These are phyloP conservation scores for Hyposoter didymator DNA, from an alignment of 2,888 invertebrate species.

Conservation along the genomic window DNA sequence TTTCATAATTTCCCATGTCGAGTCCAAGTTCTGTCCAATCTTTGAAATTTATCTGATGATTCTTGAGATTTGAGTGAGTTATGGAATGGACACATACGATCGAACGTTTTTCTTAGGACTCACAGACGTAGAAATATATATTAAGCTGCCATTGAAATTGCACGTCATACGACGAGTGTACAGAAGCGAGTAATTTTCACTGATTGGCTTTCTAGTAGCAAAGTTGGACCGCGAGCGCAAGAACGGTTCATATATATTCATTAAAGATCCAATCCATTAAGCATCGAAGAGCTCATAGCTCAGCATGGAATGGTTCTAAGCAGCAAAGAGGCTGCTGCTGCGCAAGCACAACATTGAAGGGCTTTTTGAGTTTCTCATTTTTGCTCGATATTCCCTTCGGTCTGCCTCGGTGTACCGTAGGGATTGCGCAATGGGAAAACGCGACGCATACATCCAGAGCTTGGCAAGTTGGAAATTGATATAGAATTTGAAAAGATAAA, in stretches of 20 bases:
- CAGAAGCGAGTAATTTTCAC: slow-evolving; percentile 56
- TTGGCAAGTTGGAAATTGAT: neutral
- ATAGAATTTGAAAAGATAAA: neutral
- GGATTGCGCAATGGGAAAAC: slow-evolving; percentile 46
- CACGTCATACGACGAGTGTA: neutral
- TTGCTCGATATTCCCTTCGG: slow-evolving; percentile 30
- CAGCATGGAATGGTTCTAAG: slow-evolving; percentile 25
- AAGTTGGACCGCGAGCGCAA: slow-evolving; percentile 34
- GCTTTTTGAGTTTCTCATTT: slow-evolving; percentile 39
- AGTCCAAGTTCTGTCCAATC: too few species aligned
- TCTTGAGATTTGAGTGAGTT: neutral
- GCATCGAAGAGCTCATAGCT: slow-evolving; percentile 20
- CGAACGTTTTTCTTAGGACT: neutral
- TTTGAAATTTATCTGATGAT: neutral
- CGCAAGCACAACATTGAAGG: slow-evolving; percentile 11
- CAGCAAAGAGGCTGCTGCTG: slow-evolving; percentile 32
- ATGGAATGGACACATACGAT: neutral
- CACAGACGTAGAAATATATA: neutral
- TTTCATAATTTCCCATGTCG: too few species aligned
- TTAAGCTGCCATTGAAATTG: slow-evolving; percentile 16
- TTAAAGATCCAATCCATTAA: slow-evolving; percentile 69
- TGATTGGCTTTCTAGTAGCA: slow-evolving; percentile 59
- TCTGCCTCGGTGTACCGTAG: slow-evolving; percentile 7
- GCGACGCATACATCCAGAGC: neutral
- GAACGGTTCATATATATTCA: slow-evolving; percentile 66